Evolutionary conservation across 2,113 vertebrate species (phyloP), one percentile per base, ranked within the genome.

Genomic region (Trogon surrucura): DNA sequence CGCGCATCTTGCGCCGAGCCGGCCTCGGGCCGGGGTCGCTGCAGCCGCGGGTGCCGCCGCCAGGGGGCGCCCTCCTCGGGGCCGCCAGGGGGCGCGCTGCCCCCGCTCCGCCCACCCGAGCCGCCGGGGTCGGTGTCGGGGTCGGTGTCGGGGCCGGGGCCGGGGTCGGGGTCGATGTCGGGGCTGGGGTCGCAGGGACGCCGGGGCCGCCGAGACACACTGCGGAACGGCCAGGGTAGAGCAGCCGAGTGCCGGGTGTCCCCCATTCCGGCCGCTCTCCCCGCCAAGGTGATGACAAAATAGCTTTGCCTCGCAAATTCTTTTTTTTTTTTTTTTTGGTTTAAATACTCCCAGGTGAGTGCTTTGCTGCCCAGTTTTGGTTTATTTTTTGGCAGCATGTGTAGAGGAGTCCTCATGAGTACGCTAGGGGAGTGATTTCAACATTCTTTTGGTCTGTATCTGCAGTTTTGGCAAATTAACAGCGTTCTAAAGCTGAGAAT

Each of bases 311-410:
- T 21, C 3, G 16, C 16, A 8, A 27, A 23, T 22, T 20, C 21
- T 12, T 2, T 10, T 20, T 34, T 48, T 29, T 22, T 20, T 23
- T 12, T 2, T 10, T 20, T 34, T 48, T 29, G 48, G 58, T n/a
- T 66, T 32, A 16, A 20, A 20, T 44, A 4, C 15, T 3, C 10
- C 38, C 77, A 44, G 69, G 48, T 29, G 15, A 50, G 11, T 7
- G 65, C 7, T 80, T 62, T 50, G 56, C 77, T 6, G 7, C 72
- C 23, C 23, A 2, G 3, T 38, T 45, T 32, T 13, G 2, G 8
- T 36, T 45, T 30, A 6, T 17, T 5, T 27, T 25, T 48, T 29
- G 25, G 25, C 50, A 3, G 0, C 23, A 1, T 6, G 21, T 5
- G 36, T 16, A 14, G 27, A 56, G 66, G 73, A 69, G 41, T 26